These are phyloP conservation scores for Pristionchus maxplancki DNA, from an alignment of 2,888 invertebrate genomes.

Conservation along the genomic window DNA sequence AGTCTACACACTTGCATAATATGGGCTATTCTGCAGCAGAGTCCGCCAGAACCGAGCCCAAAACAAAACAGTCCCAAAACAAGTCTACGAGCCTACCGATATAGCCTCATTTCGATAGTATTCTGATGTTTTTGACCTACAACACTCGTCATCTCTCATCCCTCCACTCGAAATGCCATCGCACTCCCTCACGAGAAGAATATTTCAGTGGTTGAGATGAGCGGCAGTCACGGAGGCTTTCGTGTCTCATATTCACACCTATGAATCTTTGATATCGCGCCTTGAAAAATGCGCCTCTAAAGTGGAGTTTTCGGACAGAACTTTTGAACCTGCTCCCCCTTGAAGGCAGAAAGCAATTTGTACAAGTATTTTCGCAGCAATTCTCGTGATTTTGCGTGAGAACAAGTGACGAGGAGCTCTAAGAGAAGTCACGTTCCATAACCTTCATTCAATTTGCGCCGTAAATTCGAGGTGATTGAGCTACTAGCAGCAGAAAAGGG, in stretches of 20 bases:
- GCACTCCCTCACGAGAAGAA: constrained; percentile 35
- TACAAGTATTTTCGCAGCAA: background rate
- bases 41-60: background rate
- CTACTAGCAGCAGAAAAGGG: too few relatives aligned
- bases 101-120: background rate
- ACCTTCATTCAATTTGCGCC: too few relatives aligned
- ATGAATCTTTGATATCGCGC: background rate
- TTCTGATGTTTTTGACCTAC: constrained; percentile 9
- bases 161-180: background rate
- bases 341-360: background rate
- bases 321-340: background rate
- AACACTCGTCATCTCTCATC: background rate
- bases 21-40: background rate
- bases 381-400: background rate
- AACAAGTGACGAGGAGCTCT: background rate
- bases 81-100: background rate
- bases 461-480: too few relatives aligned
- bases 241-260: background rate
- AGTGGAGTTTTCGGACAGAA: background rate
- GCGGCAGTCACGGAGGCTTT: constrained; percentile 19
- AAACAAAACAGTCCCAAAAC: background rate
- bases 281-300: background rate
- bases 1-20: background rate
- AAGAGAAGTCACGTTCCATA: background rate
- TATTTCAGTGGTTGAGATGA: background rate